A percentile compares a stretch with the other conserved stretches of the same genome.
phyloP scores from a whole-genome alignment of 2,797 vertebrate species.

The Dendrocincla fuliginosa region DNA sequence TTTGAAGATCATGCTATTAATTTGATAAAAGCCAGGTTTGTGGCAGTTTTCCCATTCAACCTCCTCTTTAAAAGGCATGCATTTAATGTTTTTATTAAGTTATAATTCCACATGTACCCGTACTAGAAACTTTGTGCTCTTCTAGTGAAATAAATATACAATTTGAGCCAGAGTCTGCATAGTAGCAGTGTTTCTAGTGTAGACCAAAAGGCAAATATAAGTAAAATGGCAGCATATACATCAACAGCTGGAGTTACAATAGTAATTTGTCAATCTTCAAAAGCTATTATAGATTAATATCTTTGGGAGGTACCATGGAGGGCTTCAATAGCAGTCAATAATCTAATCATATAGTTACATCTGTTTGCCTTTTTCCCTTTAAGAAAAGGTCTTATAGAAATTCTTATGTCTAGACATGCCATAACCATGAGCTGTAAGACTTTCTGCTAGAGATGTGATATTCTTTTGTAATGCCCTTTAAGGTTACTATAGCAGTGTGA shows the following conservation, averaged over 20 bases:
- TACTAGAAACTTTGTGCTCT: neutral
- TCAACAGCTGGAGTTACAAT: neutral
- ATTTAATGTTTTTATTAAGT: neutral
- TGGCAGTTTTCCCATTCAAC: neutral
- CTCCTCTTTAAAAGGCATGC: neutral
- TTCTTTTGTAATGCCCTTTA: neutral
- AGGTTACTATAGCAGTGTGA: neutral
- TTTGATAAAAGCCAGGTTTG: neutral
- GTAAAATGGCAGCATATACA: neutral
- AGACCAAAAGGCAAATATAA: neutral
- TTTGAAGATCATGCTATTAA: neutral
- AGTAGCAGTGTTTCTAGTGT: neutral
- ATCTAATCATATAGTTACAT: neutral
- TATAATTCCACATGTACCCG: neutral
- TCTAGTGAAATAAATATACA: accelerated
- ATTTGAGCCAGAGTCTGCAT: neutral
- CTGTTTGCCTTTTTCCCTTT: neutral
- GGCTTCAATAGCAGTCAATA: neutral
- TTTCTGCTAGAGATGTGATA: neutral
- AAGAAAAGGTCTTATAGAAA: neutral
- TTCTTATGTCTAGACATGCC: neutral
- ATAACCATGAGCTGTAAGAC: neutral
- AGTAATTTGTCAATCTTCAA: neutral
- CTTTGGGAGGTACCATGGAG: neutral
- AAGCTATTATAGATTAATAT: neutral